Evolutionary conservation across 2,888 invertebrate species (phyloP).

Genomic region (Apamea anceps): DNA sequence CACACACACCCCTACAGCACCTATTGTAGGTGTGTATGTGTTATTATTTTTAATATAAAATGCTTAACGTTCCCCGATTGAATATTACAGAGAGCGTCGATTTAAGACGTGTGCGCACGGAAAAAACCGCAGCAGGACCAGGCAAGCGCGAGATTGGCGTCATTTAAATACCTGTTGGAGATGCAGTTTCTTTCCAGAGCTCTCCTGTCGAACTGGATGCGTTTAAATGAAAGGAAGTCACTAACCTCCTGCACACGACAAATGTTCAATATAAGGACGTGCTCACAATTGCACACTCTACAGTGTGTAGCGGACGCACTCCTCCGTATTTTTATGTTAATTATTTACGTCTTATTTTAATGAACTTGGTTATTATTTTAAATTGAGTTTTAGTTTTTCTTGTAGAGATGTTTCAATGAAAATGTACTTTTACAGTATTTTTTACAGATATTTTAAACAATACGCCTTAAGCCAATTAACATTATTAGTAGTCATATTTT

Average conservation of each 20-base stretch:
- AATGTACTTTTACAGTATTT: neutral
- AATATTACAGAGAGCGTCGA: neutral
- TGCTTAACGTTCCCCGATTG: neutral
- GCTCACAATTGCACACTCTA: neutral
- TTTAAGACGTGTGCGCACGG: neutral
- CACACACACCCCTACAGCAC: neutral
- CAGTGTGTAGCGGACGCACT: too few species aligned
- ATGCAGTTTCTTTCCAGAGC: slow-evolving; percentile 26
- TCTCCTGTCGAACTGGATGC: slow-evolving; percentile 23
- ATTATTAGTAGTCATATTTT: neutral
- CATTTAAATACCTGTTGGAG: slow-evolving; percentile 52
- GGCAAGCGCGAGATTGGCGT: slow-evolving; percentile 12
- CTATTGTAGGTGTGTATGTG: neutral
- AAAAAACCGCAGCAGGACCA: slow-evolving; percentile 17
- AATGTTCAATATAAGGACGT: neutral
- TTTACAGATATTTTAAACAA: neutral
- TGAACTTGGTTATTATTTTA: neutral
- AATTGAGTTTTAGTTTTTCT: neutral
- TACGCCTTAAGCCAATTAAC: neutral
- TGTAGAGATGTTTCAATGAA: neutral
- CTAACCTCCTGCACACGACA: slow-evolving; percentile 35
- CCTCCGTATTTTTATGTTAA: neutral
- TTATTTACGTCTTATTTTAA: slow-evolving; percentile 1
- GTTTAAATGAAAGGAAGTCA: slow-evolving; percentile 28
- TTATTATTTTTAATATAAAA: neutral